Evolutionary conservation across 1,140 invertebrate genomes (phyloP), one percentile per base, ranked within the genome.

Genomic region (Drosophila cardini): DNA sequence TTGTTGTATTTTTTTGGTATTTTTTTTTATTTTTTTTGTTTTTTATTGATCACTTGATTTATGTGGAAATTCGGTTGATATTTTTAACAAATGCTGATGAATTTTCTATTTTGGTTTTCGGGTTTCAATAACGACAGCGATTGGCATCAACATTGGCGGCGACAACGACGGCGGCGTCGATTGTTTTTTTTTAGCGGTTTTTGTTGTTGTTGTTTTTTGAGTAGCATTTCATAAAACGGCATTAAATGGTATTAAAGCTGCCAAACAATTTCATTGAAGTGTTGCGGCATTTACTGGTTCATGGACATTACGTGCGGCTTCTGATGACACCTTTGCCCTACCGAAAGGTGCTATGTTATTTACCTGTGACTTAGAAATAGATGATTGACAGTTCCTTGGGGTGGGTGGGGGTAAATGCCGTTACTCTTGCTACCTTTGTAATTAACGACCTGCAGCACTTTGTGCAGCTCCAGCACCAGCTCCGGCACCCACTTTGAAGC

Each of bases 1-100:
- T 26, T 40, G 34, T 26, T n/a, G n/a, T n/a, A n/a, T n/a, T n/a
- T n/a, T n/a, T n/a, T 32, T 8, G 42, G 15, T 18, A 7, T 42
- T n/a, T n/a, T n/a, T 42, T 50, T 61, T 30, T 30, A 40, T 18
- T 46, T 32, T 9, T 62, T 34, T 10, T 8, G 26, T 63, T 30
- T 62, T 82, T 83, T 83, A 83, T 83, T 78, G 63, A 83, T 83
- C 76, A 83, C 72, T 73, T 77, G 69, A 85, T 85, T 77, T 78
- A 72, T 74, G 77, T 71, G 74, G 45, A 85, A 85, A 78, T 78
- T 72, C 38, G 43, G 43, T 60, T 68, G 69, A 74, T 80, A 85
- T 78, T 85, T 85, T 80, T 85, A 85, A 80, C 77, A 75, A 70
- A 60, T 68, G 53, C 61, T 80, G 58, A 85, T 85, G 77, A 80